phyloP scores from a whole-genome alignment of 2,888 invertebrate genomes.

The Stenodema calcarata region DNA sequence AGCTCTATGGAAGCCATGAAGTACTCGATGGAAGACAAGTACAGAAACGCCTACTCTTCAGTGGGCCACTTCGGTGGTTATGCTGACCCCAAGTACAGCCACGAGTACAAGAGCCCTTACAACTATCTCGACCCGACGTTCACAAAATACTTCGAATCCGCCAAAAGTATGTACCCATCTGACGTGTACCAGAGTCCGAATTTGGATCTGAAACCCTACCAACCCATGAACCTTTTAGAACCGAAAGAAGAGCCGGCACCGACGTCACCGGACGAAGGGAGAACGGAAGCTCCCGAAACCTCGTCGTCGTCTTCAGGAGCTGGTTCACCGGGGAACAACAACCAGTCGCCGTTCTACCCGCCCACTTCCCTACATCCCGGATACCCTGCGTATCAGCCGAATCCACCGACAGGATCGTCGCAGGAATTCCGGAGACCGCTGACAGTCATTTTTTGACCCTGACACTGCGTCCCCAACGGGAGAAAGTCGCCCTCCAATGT shows the following conservation, averaged over 20 bases:
- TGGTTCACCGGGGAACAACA: slow-evolving; percentile 48
- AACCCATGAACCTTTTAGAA: slow-evolving; percentile 23
- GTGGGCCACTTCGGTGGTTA: slow-evolving; percentile 42
- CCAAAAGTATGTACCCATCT: slow-evolving; percentile 61
- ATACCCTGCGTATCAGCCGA: slow-evolving; percentile 64
- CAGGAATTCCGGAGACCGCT: slow-evolving; percentile 76
- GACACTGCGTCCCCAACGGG: slow-evolving; percentile 59
- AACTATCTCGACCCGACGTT: slow-evolving; percentile 70
- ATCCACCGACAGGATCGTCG: slow-evolving; percentile 64
- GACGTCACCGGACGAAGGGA: slow-evolving; percentile 30
- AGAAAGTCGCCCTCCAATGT: background rate
- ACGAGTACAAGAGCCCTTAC: slow-evolving; percentile 70
- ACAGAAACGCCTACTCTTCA: slow-evolving; percentile 72
- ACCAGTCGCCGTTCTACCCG: slow-evolving; percentile 56
- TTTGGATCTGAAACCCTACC: slow-evolving; percentile 19
- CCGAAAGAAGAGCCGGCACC: slow-evolving; percentile 32
- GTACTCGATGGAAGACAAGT: slow-evolving; percentile 78
- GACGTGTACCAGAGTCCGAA: slow-evolving; percentile 45
- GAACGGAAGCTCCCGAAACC: slow-evolving; percentile 48
- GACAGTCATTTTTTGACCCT: slow-evolving; percentile 84
- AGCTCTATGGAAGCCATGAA: slow-evolving; percentile 81
- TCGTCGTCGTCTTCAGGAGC: slow-evolving; percentile 52
- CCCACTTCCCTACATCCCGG: slow-evolving; percentile 68
- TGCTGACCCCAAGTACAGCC: slow-evolving; percentile 40
- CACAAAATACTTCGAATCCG: slow-evolving; percentile 73